Conservation (phyloP, 2,113 vertebrate genomes). For the Helogale parvula region DNA sequence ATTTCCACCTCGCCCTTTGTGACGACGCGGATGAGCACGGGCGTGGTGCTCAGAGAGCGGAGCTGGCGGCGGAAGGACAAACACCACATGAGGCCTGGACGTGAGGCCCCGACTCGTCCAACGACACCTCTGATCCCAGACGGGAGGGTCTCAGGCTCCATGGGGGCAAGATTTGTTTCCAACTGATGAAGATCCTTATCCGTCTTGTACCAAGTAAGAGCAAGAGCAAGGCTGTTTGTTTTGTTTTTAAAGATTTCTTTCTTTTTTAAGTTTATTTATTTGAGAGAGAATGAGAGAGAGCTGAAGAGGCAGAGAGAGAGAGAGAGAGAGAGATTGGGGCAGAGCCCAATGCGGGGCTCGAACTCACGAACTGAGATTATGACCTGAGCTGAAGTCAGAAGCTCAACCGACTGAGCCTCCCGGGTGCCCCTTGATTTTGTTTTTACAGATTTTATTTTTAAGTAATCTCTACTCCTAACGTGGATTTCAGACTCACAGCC, state of each 20-base stretch:
- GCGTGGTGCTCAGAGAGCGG: not conserved
- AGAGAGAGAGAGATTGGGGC: no score
- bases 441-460: not conserved
- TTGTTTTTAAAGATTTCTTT: no score
- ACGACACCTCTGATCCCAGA: not conserved
- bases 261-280: no score
- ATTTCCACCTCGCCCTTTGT: not conserved
- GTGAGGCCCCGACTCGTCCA: not conserved
- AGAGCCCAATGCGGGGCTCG: no score
- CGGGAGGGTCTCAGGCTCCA: not conserved
- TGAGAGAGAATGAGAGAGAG: no score
- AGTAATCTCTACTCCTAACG: not conserved
- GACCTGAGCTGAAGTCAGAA: no score
- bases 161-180: not conserved
- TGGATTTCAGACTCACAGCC: not conserved
- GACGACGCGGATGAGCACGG: not conserved
- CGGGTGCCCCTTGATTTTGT: not conserved
- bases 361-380: no score
- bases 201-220: not conserved
- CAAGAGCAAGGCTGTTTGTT: not conserved
- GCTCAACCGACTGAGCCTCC: no score
- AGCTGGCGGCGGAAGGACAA: not conserved
- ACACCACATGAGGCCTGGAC: fast-evolving
- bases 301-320: no score
- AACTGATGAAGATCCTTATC: not conserved